phyloP scores from a whole-genome alignment of 2,797 vertebrate genomes.

The Rhinella marina region DNA sequence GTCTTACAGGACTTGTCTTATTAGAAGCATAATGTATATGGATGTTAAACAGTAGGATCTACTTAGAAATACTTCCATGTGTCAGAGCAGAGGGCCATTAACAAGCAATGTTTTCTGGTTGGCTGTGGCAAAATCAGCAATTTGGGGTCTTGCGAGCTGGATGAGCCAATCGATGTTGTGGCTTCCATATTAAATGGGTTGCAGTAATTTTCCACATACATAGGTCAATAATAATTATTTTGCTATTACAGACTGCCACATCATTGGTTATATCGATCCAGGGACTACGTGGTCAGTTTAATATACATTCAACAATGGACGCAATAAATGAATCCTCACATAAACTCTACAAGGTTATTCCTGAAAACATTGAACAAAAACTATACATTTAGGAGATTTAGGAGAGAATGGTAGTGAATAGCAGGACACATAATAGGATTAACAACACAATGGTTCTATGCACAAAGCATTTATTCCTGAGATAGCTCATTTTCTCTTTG shows the following conservation, averaged over 20 bases:
- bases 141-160: neutral
- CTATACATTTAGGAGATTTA: neutral
- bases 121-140: neutral
- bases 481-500: constrained; percentile 29
- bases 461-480: neutral
- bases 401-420: constrained; percentile 7
- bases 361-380: neutral
- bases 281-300: neutral
- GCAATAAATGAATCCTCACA: neutral
- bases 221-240: neutral
- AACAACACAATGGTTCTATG: constrained; percentile 23
- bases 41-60: no score
- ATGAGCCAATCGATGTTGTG: neutral
- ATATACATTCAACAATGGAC: neutral
- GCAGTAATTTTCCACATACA: neutral
- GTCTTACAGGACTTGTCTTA: no score
- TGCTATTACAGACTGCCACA: neutral
- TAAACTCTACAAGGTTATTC: constrained; percentile 10
- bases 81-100: no score
- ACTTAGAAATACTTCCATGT: no score
- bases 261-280: neutral
- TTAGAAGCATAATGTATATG: no score
- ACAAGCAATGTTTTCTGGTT: neutral
- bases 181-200: neutral
- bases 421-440: constrained; percentile 30